phyloP scores from a whole-genome alignment of 2,888 invertebrate species.

The Hirtodrosophila trivittata region DNA sequence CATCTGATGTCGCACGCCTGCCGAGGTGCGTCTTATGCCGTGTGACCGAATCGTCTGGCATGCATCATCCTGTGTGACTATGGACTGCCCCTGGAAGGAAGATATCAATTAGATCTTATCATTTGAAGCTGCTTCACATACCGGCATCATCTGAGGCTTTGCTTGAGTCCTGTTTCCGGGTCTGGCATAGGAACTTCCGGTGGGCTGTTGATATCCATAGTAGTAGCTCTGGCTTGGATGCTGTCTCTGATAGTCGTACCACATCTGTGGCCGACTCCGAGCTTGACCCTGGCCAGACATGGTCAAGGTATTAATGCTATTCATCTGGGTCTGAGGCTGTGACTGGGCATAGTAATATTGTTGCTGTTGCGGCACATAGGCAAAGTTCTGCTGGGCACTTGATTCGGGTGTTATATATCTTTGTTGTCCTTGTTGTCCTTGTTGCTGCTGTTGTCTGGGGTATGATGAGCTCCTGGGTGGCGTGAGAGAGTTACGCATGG shows the following conservation, averaged over 20 bases:
- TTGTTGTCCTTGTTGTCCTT: background rate
- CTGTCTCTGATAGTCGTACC: constrained; percentile 8
- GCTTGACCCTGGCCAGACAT: background rate
- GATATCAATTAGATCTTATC: too few relatives aligned
- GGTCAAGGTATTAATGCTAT: too few relatives aligned
- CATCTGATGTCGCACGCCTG: too few relatives aligned
- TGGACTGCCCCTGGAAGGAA: too few relatives aligned
- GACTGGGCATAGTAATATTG: constrained; percentile 9
- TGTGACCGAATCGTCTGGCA: too few relatives aligned
- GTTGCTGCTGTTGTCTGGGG: constrained; percentile 14
- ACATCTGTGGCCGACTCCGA: constrained; percentile 3
- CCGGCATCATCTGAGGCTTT: too few relatives aligned
- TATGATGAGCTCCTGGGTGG: background rate
- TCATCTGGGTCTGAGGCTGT: background rate
- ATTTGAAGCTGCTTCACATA: too few relatives aligned
- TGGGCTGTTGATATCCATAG: constrained; percentile 17
- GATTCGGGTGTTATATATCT: background rate
- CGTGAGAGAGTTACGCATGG: background rate
- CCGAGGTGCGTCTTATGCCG: background rate
- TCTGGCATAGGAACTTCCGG: background rate
- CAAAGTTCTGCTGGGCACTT: background rate
- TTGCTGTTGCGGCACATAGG: constrained; percentile 14
- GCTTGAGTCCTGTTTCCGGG: too few relatives aligned
- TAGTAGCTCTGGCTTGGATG: constrained; percentile 4
- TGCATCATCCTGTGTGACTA: too few relatives aligned